These are phyloP conservation scores for Ictalurus punctatus DNA, from an alignment of 2,113 vertebrate genomes.

Conservation along the genomic window DNA sequence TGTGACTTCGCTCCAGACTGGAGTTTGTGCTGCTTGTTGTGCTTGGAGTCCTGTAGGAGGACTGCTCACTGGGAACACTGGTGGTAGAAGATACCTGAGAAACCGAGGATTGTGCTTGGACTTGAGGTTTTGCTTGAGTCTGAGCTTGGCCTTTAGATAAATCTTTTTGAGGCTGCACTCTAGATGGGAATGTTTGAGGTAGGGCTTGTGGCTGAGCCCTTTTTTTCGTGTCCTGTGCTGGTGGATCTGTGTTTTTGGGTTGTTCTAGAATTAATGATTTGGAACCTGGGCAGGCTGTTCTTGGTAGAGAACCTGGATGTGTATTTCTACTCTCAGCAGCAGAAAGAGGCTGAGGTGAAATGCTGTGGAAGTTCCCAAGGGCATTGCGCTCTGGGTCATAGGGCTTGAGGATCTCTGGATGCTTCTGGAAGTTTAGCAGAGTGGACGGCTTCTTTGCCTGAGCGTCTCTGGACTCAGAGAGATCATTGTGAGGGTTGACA, in stretches of 20 bases:
- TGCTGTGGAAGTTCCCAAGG: slow-evolving; percentile 62
- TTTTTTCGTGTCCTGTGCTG: slow-evolving; percentile 45
- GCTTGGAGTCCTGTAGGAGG: slow-evolving; percentile 54
- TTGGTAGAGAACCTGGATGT: slow-evolving; percentile 65
- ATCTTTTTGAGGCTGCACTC: slow-evolving; percentile 42
- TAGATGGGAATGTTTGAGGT: slow-evolving; percentile 44
- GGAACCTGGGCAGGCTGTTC: slow-evolving; percentile 42
- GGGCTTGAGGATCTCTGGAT: slow-evolving; percentile 89
- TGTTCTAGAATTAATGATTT: slow-evolving; percentile 66
- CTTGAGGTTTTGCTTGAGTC: slow-evolving; percentile 41
- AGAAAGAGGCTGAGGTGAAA: slow-evolving; percentile 61
- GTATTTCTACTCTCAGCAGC: slow-evolving; percentile 61
- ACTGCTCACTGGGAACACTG: slow-evolving; percentile 56
- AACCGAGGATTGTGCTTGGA: slow-evolving; percentile 55
- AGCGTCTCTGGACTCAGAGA: slow-evolving; percentile 64
- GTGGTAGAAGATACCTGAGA: slow-evolving; percentile 60
- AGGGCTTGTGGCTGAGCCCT: slow-evolving; percentile 33
- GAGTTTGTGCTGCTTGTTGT: slow-evolving; percentile 67
- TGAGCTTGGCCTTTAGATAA: slow-evolving; percentile 46
- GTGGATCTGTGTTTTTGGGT: slow-evolving; percentile 43
- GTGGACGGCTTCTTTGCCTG: slow-evolving; percentile 66
- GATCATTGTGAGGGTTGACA: slow-evolving; percentile 67
- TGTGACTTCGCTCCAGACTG: slow-evolving; percentile 70
- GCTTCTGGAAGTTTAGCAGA: slow-evolving; percentile 87
- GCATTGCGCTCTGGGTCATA: slow-evolving; percentile 85